Evolutionary conservation across 2,797 vertebrate species (phyloP).

Genomic region (Argyrosomus regius): DNA sequence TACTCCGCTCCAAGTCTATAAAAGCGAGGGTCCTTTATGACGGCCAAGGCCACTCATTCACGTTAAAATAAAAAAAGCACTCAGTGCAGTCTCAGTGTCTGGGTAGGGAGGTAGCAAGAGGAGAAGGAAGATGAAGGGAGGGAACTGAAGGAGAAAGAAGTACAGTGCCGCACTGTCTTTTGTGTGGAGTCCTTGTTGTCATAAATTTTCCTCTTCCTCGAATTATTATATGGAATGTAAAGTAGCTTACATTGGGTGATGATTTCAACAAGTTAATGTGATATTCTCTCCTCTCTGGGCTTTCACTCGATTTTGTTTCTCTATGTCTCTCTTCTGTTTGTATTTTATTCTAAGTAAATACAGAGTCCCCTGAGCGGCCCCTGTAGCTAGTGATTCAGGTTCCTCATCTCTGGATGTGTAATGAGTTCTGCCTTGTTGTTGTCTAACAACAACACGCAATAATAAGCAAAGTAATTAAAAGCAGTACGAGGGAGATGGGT

Average conservation of each 20-base stretch:
- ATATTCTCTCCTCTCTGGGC: constrained; percentile 56
- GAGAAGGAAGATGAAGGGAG: constrained; percentile 54
- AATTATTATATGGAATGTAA: constrained; percentile 66
- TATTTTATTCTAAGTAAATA: constrained; percentile 77
- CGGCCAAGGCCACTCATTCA: constrained; percentile 81
- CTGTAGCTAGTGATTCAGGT: constrained; percentile 80
- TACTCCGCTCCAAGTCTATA: constrained; percentile 82
- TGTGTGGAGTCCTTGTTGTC: constrained; percentile 54
- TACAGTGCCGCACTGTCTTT: constrained; percentile 40
- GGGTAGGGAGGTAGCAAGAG: constrained; percentile 49
- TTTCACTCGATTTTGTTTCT: constrained; percentile 55
- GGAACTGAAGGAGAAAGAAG: constrained; percentile 54
- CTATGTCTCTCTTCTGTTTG: constrained; percentile 59
- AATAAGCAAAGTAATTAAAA: constrained; percentile 89
- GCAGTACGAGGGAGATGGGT: constrained; percentile 66
- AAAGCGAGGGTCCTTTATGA: constrained; percentile 82
- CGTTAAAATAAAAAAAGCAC: constrained; percentile 83
- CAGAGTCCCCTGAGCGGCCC: constrained; percentile 75
- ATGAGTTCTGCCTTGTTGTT: constrained; percentile 88
- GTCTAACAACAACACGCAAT: constrained; percentile 81
- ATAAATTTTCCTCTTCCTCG: constrained; percentile 54
- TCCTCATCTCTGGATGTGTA: constrained; percentile 84
- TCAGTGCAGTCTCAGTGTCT: constrained; percentile 71
- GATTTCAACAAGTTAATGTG: constrained; percentile 72
- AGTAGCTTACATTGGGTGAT: constrained; percentile 58